Evolutionary conservation across 2,888 invertebrate genomes (phyloP).

Genomic region (Rhogogaster chlorosoma): DNA sequence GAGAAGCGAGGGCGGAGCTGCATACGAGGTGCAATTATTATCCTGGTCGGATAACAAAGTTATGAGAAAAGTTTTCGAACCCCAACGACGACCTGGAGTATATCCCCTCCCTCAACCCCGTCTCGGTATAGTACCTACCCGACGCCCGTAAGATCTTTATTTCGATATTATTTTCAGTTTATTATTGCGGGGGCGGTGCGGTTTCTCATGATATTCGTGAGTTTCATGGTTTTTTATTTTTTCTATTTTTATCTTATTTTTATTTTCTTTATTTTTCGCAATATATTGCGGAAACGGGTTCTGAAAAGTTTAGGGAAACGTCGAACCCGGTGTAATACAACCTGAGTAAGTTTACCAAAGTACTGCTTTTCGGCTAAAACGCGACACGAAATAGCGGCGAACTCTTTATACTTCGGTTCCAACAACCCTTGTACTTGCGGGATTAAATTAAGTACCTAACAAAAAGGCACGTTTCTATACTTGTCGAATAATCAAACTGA

Average conservation of each 20-base stretch:
- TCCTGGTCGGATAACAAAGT: constrained; percentile 49
- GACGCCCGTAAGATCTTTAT: constrained; percentile 51
- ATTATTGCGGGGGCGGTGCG: constrained; percentile 41
- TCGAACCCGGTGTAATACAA: not conserved
- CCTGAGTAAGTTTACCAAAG: constrained; percentile 3
- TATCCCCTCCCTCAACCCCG: not conserved
- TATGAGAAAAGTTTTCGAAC: constrained; percentile 49
- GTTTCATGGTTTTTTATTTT: not conserved
- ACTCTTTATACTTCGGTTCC: not conserved
- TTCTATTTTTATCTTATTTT: no score
- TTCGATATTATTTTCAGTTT: constrained; percentile 52
- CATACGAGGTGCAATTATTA: constrained; percentile 49
- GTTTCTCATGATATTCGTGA: constrained; percentile 31
- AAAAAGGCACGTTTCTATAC: not conserved
- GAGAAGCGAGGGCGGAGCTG: constrained; percentile 12
- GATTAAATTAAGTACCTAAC: constrained; percentile 5
- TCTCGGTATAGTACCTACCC: not conserved
- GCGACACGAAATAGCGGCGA: not conserved
- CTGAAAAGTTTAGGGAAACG: constrained; percentile 12
- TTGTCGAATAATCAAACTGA: not conserved
- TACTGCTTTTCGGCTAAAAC: not conserved
- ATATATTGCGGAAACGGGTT: constrained; percentile 24
- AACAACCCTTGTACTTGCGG: not conserved
- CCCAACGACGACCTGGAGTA: constrained; percentile 39
- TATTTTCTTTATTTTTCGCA: not conserved